Evolutionary conservation across 2,113 vertebrate species (phyloP).

Genomic region (Sinocyclocheilus anophthalmus): DNA sequence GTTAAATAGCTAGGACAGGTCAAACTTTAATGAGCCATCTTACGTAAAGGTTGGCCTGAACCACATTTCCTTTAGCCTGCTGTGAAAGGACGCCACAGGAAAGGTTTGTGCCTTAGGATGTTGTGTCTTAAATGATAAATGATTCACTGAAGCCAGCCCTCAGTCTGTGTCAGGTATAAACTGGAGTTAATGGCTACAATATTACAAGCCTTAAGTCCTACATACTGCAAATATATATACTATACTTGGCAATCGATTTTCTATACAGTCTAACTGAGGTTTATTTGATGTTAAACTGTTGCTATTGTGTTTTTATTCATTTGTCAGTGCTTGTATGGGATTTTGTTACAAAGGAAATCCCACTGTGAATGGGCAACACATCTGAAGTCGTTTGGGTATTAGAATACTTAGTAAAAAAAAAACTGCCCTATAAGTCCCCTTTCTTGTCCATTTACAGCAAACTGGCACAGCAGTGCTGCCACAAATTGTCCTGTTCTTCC

Average conservation of each 20-base stretch:
- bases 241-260: background rate
- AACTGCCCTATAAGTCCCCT: background rate
- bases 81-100: background rate
- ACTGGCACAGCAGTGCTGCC: conserved; percentile 7
- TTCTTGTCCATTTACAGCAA: conserved; percentile 18
- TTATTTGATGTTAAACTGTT: background rate
- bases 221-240: background rate
- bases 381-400: too few species aligned
- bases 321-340: background rate
- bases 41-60: conserved; percentile 21
- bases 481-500: conserved; percentile 12
- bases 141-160: conserved; percentile 9
- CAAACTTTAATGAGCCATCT: conserved; percentile 20
- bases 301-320: background rate
- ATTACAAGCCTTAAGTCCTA: background rate
- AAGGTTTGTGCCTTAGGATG: conserved; percentile 26
- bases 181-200: background rate
- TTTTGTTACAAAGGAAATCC: background rate
- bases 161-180: conserved; percentile 4
- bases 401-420: background rate
- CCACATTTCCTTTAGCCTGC: conserved; percentile 18
- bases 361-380: background rate
- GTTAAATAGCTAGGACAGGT: conserved; percentile 30
- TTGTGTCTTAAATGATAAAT: conserved; percentile 27
- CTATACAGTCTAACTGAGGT: background rate